These are phyloP conservation scores for Microplitis deprimator DNA, from an alignment of 2,888 invertebrate species.

Conservation along the genomic window DNA sequence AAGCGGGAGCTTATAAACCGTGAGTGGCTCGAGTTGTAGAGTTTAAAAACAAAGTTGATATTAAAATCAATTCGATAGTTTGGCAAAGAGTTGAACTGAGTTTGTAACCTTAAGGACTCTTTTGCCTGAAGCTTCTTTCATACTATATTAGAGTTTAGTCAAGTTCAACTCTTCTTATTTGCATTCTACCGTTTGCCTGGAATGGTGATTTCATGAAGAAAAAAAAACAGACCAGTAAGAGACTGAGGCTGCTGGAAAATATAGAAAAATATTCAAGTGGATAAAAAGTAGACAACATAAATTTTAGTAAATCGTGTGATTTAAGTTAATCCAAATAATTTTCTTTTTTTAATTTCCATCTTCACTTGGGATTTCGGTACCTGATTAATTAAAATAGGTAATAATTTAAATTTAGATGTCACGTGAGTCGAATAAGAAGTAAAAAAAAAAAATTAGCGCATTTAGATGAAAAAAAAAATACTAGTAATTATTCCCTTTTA, in stretches of 20 bases:
- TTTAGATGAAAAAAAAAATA: neutral
- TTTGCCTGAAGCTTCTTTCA: conserved; percentile 49
- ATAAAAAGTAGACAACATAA: neutral
- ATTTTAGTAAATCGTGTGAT: conserved; percentile 14
- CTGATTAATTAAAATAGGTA: neutral
- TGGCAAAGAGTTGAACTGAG: conserved; percentile 62
- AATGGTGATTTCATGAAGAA: conserved; percentile 42
- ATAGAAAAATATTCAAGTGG: conserved; percentile 2
- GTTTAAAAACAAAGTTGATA: conserved; percentile 67
- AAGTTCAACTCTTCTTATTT: conserved; percentile 66
- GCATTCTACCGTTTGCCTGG: conserved; percentile 55
- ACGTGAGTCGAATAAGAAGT: neutral
- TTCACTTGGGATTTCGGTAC: neutral
- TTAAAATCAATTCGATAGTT: conserved; percentile 70
- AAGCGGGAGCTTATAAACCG: conserved; percentile 13
- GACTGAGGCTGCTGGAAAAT: conserved; percentile 11
- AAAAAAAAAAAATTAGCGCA: neutral
- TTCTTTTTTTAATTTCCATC: neutral
- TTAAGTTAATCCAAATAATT: neutral
- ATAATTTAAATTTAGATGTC: neutral
- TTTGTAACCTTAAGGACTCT: conserved; percentile 62
- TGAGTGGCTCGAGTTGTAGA: conserved; percentile 47
- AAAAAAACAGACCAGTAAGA: conserved; percentile 35
- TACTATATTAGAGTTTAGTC: conserved; percentile 65
- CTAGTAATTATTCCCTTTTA: neutral